phyloP scores from a whole-genome alignment of 2,113 vertebrate genomes.

The Malurus elegans region DNA sequence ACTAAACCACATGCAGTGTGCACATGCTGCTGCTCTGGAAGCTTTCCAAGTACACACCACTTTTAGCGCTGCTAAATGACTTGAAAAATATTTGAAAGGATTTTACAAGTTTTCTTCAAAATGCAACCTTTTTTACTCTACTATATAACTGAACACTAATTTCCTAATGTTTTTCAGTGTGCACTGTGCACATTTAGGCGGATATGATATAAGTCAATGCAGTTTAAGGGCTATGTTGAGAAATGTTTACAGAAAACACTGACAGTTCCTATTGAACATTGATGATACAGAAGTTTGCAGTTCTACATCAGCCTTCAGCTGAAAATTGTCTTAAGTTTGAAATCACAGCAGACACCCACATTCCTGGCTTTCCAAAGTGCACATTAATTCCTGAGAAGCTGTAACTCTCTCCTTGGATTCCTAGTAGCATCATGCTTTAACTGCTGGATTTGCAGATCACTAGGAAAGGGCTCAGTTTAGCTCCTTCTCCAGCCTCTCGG shows the following conservation, averaged over 20 bases:
- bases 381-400: neutral
- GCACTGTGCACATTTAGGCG: neutral
- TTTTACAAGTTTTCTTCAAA: neutral
- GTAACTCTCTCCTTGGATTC: neutral
- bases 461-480: neutral
- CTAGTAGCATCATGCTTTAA: neutral
- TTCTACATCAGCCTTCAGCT: neutral
- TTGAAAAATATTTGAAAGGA: neutral
- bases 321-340: neutral
- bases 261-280: neutral
- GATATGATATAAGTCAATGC: neutral
- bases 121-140: neutral
- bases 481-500: neutral
- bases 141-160: neutral
- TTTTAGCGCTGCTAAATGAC: neutral
- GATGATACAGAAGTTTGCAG: neutral
- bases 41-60: neutral
- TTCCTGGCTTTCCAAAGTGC: neutral
- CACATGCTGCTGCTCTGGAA: conserved; percentile 9
- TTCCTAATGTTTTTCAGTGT: neutral
- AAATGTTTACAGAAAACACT: neutral
- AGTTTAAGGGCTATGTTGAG: neutral
- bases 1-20: neutral
- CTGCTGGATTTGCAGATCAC: neutral
- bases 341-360: neutral